Evolutionary conservation across 2,888 invertebrate genomes (phyloP), one percentile per base, ranked within the genome.

Genomic region (Ptilodon capucinus): DNA sequence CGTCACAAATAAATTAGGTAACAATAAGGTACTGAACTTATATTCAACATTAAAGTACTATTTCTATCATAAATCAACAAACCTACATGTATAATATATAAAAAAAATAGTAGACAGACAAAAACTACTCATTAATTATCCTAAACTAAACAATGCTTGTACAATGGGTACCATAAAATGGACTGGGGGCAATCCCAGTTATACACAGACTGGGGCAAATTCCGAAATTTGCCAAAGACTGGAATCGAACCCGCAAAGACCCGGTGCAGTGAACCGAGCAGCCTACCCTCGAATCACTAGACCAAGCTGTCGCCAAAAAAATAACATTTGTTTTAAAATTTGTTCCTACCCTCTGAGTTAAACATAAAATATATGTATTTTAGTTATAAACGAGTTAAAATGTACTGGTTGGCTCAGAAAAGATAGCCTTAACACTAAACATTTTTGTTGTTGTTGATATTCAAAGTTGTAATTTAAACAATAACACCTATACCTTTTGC

Each of bases 291-390:
- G n/a, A n/a, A n/a, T n/a, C n/a, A n/a, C n/a, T n/a, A n/a, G n/a
- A n/a, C n/a, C n/a, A n/a, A n/a, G n/a, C n/a, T n/a, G n/a, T n/a
- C n/a, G n/a, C n/a, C n/a, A n/a, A n/a, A n/a, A n/a, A n/a, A n/a
- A n/a, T n/a, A n/a, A n/a, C n/a, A n/a, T n/a, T n/a, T 32, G 13
- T n/a, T 21, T 21, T 21, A 21, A 7, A 21, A 21, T 21, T 21
- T 21, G 21, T 21, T 21, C 7, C 28, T 9, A 28, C 46, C 53
- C 52, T 53, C 48, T 43, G 54, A 52, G 49, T 48, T 43, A 58
- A 51, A 51, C 57, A 64, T 53, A 64, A 64, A 65, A 56, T n/a
- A n/a, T n/a, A 65, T 60, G 64, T 52, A 56, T 57, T 54, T 25
- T 60, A 13, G 16, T 17, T 60, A 62, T 39, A 54, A n/a, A n/a